Base-by-base conservation (phyloP, 2,797 vertebrate genomes). In the Liasis olivaceus region DNA sequence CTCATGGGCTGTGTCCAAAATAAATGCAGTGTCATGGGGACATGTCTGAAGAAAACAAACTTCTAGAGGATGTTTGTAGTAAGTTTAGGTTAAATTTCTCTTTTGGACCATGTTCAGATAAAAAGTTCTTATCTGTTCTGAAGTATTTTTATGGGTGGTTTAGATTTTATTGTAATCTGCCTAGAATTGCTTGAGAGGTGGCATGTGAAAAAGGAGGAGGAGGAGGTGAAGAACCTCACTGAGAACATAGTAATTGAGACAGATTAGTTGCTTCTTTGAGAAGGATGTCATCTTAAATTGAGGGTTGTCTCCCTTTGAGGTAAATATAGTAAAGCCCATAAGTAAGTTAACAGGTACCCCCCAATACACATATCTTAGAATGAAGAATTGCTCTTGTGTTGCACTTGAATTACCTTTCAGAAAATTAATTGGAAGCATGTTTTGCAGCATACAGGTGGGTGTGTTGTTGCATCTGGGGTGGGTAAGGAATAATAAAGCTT, bases 371-470 rank as follows among this genome's bases (percentile, higher is more conserved):
- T 14, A 47, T 90, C 36, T 42, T 26, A 17, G 28, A 66, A 58
- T 63, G 54, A 92, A n/a, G 26, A 90, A 4, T 36, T 92, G 17
- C 58, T 81, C 87, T 59, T 59, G 13, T 51, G 62, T 72, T 86
- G 62, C 90, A 69, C 14, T 77, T 24, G 54, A 90, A 92, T 54
- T 91, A 85, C 36, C 28, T 89, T 89, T 66, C 72, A 60, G 56
- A 89, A 91, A 85, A 92, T 89, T 85, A 92, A 90, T 54, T 91
- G 62, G 13, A n/a, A 26, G 12, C 28, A 42, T 90, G 9, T 64
- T 93, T 85, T 56, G 85, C 42, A 62, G 58, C 11, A 56, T 91
- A 58, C 51, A 92, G 22, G 81, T 64, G 26, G 89, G 86, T 31
- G 60, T 90, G 87, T 72, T 90, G 47, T 90, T 63, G 85, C 51